Evolutionary conservation across 2,797 vertebrate species (phyloP).

Genomic region (Adelosebastes latens): DNA sequence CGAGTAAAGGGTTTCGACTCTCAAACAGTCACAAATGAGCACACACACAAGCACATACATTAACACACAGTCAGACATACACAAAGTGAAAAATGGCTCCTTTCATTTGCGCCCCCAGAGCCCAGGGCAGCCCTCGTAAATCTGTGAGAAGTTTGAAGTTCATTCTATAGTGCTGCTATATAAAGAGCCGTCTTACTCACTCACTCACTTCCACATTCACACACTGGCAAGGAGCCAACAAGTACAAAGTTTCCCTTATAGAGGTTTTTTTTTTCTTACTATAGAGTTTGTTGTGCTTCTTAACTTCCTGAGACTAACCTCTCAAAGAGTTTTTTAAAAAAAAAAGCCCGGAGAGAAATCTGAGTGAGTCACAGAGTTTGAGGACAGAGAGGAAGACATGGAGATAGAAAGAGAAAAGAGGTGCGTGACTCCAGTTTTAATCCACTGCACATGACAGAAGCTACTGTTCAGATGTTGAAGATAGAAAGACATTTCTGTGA

Average conservation of each 20-base stretch:
- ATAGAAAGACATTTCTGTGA: not conserved
- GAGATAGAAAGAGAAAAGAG: not conserved
- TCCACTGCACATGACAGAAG: not conserved
- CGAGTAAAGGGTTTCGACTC: not conserved
- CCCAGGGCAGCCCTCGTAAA: conserved; percentile 60
- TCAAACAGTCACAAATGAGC: conserved; percentile 6
- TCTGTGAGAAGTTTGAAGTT: conserved; percentile 64
- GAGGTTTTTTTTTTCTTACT: not conserved
- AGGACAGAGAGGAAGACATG: conserved; percentile 17
- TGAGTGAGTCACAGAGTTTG: conserved; percentile 16
- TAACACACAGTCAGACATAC: conserved; percentile 26
- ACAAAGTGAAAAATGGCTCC: conserved; percentile 67
- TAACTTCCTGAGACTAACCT: conserved; percentile 45
- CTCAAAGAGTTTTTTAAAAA: conserved; percentile 23
- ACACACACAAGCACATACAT: conserved; percentile 15
- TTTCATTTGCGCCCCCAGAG: conserved; percentile 62
- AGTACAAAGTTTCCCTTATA: conserved; percentile 48
- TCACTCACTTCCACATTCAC: conserved; percentile 53
- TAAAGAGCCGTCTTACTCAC: conserved; percentile 59
- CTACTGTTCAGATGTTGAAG: not conserved
- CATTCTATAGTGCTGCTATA: conserved; percentile 59
- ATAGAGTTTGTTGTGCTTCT: conserved; percentile 44
- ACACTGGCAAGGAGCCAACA: conserved; percentile 56
- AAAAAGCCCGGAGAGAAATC: conserved; percentile 23
- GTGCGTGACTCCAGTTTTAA: conserved; percentile 26